These are phyloP conservation scores for Lasioglossum calceatum DNA, from an alignment of 2,888 invertebrate genomes.

Conservation along the genomic window DNA sequence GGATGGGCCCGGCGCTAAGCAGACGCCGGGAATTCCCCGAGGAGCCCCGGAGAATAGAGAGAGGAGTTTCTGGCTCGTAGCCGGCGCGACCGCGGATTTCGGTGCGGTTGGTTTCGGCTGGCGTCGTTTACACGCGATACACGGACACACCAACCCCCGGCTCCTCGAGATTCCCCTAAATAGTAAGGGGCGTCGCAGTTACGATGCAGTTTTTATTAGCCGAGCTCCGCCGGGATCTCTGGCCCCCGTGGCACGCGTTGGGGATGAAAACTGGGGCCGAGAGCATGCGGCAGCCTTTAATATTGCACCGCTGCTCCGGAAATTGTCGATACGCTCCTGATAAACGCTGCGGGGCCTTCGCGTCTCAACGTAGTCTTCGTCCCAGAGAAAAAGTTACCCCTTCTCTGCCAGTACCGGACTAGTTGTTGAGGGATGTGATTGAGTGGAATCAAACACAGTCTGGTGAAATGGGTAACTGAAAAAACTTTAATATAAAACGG, in stretches of 20 bases:
- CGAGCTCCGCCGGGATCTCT: background rate
- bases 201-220: slow-evolving; percentile 61
- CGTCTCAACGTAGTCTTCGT: no score
- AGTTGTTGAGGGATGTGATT: no score
- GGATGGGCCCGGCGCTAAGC: slow-evolving; percentile 53
- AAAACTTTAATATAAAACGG: no score
- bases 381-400: no score
- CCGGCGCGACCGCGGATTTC: slow-evolving; percentile 59
- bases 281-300: slow-evolving; percentile 21
- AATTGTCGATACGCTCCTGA: slow-evolving; percentile 12
- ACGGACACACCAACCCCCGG: slow-evolving; percentile 10
- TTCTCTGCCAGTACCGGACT: no score
- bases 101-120: background rate
- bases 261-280: background rate
- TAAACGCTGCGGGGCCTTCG: background rate
- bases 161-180: slow-evolving; percentile 39
- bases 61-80: slow-evolving; percentile 39
- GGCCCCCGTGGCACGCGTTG: background rate
- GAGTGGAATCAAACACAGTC: no score
- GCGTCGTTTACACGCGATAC: slow-evolving; percentile 52
- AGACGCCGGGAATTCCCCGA: slow-evolving; percentile 51
- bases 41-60: slow-evolving; percentile 15
- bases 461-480: no score
- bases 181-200: slow-evolving; percentile 38
- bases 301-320: slow-evolving; percentile 28